phyloP scores from a whole-genome alignment of 1,140 invertebrate species.

The Mylabris phalerata region DNA sequence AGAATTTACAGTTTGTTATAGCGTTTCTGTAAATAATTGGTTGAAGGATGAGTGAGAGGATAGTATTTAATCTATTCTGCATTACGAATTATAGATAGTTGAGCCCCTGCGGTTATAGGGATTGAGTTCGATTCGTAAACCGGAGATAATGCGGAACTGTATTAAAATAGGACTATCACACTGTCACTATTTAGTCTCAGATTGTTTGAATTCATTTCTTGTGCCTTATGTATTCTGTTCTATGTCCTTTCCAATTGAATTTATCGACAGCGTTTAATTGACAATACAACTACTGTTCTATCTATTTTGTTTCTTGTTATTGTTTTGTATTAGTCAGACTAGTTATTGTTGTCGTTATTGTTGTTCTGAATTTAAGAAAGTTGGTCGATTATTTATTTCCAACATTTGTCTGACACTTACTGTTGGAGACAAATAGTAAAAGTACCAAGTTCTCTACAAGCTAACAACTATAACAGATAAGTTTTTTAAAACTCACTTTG shows the following conservation, averaged over 20 bases:
- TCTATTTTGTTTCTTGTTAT: too few relatives aligned
- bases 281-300: slow-evolving; percentile 1
- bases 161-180: slow-evolving; percentile 20
- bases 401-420: too few relatives aligned
- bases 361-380: too few relatives aligned
- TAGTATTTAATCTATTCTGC: slow-evolving; percentile 20
- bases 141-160: slow-evolving; percentile 20
- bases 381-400: too few relatives aligned
- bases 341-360: too few relatives aligned
- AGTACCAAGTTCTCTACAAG: too few relatives aligned
- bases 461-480: too few relatives aligned
- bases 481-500: too few relatives aligned
- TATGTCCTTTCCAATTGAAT: not conserved
- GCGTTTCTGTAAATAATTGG: slow-evolving; percentile 5
- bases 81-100: slow-evolving; percentile 10
- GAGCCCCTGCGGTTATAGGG: slow-evolving; percentile 16
- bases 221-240: not conserved
- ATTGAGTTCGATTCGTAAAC: slow-evolving; percentile 20
- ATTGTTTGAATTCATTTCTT: slow-evolving; percentile 15
- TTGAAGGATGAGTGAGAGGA: slow-evolving; percentile 15
- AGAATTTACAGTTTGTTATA: slow-evolving; percentile 16
- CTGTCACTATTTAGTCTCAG: slow-evolving; percentile 17
- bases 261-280: slow-evolving; percentile 10
- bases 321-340: too few relatives aligned
- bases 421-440: too few relatives aligned